A percentile compares a stretch with the other conserved stretches of the same genome.
phyloP scores from a whole-genome alignment of 2,888 invertebrate species.

The Galeopsomyia nigrocyanea region DNA sequence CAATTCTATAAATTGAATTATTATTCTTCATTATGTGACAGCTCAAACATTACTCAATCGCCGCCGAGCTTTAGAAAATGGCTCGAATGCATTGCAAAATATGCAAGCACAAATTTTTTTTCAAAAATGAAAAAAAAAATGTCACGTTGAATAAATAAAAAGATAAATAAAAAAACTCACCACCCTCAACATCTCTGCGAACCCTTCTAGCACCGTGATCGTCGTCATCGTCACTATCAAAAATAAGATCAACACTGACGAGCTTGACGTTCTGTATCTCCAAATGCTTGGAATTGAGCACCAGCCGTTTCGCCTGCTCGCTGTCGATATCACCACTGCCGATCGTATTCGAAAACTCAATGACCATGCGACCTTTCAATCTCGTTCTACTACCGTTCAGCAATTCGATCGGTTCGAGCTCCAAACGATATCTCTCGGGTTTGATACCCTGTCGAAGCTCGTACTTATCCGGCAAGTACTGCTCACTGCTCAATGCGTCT shows the following conservation, averaged over 20 bases:
- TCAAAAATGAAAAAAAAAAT: no score
- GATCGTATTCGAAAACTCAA: conserved; percentile 56
- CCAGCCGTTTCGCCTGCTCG: conserved; percentile 50
- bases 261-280: conserved; percentile 51
- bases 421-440: conserved; percentile 57
- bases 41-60: no score
- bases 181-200: no score
- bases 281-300: conserved; percentile 57
- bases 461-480: conserved; percentile 44
- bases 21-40: no score
- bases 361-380: conserved; percentile 54
- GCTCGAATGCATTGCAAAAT: no score
- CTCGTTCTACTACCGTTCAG: conserved; percentile 6
- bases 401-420: conserved; percentile 25
- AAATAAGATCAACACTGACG: conserved; percentile 9
- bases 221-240: conserved; percentile 5
- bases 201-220: neutral
- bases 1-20: no score
- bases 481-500: neutral
- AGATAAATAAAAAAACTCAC: no score
- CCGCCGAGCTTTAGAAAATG: no score
- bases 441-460: conserved; percentile 53
- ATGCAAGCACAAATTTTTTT: no score
- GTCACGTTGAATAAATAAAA: no score
- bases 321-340: conserved; percentile 38